phyloP scores from a whole-genome alignment of 2,888 invertebrate genomes.

The Amphimallon solstitiale region DNA sequence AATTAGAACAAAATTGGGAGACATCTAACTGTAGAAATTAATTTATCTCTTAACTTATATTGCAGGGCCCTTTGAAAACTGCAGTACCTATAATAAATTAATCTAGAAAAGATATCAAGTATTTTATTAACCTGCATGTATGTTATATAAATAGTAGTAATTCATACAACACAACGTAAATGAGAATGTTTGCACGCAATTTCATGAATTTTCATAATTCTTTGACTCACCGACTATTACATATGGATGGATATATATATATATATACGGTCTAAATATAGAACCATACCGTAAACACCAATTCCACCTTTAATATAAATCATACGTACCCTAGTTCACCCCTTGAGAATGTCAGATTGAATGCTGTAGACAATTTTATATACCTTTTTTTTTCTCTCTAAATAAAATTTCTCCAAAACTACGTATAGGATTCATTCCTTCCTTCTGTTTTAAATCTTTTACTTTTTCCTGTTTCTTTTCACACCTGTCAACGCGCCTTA shows the following conservation, averaged over 20 bases:
- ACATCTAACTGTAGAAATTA: too few relatives aligned
- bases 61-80: too few relatives aligned
- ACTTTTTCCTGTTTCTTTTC: slow-evolving; percentile 19
- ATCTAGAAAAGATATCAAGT: too few relatives aligned
- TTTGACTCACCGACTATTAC: slow-evolving; percentile 2
- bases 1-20: too few relatives aligned
- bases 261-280: slow-evolving; percentile 17
- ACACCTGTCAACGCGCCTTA: slow-evolving; percentile 23
- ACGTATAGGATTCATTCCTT: background rate
- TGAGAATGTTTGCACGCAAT: slow-evolving; percentile 8
- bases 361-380: slow-evolving; percentile 27
- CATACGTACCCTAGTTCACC: slow-evolving; percentile 20
- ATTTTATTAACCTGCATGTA: too few relatives aligned
- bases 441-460: slow-evolving; percentile 9
- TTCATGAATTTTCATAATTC: slow-evolving; percentile 24
- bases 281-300: slow-evolving; percentile 8
- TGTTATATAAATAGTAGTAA: slow-evolving; percentile 5
- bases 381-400: slow-evolving; percentile 7
- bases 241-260: too few relatives aligned
- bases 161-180: background rate
- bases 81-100: too few relatives aligned
- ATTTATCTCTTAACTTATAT: too few relatives aligned
- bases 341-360: slow-evolving; percentile 26
- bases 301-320: slow-evolving; percentile 27
- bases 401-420: slow-evolving; percentile 30